Base-by-base conservation (phyloP, 2,888 invertebrate species). In the Petrolisthes cinctipes region DNA sequence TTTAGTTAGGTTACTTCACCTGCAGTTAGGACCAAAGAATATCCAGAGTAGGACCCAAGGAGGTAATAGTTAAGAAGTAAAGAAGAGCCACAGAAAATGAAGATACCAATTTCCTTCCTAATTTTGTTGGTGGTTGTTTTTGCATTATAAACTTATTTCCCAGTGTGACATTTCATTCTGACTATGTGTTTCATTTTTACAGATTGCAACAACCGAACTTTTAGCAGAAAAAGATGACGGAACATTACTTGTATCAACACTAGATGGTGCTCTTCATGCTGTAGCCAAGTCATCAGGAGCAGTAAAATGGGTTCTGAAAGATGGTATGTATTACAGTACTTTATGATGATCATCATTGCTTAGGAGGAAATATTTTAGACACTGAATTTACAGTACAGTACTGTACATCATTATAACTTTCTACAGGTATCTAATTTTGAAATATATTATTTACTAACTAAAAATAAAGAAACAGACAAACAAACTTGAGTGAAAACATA, bases 251-350 rank as follows among this genome's bases (percentile, higher is more conserved):
- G 96, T 98, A 92, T 97, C 98, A 78, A 99, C 99, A 80, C 94
- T 99, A 91, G 97, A 98, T 92, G 99, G 99, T 91, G 96, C 96
- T 91, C 95, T 99, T 92, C 95, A 96, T 91, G 98, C 97, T n/a
- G 95, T 99, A 81, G 96, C 97, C 92, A 96, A 96, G 91, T 94
- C 95, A 91, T 95, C 97, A 85, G 99, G 99, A 89, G 95, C 95
- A 92, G 95, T 97, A 91, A 95, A 96, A 92, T 99, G 99, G 99
- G 96, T 95, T 92, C 95, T 98, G 90, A 96, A 96, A 78, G 88
- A 91, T 86, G 90, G 91, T 91, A 86, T 5, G 80, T 17, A 14
- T 17, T 71, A 71, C 71, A n/a, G 71, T 71, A n/a, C 11, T 71
- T n/a, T n/a, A 71, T 71, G 6, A 9, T 3, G 9, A 17, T 61